phyloP scores from a whole-genome alignment of 2,797 vertebrate genomes.

The Prunella strophiata region DNA sequence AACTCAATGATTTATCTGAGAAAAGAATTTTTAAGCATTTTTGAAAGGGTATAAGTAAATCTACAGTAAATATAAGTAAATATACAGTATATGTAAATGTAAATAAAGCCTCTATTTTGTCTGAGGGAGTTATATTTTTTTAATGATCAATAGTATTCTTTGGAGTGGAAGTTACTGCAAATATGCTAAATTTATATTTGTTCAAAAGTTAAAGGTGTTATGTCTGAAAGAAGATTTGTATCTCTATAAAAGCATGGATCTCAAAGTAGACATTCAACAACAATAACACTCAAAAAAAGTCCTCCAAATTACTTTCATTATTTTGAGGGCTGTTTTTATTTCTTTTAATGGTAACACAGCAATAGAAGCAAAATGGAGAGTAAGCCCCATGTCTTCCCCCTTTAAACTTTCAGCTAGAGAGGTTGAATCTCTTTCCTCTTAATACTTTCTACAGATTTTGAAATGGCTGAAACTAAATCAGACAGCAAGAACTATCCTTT shows the following conservation, averaged over 20 bases:
- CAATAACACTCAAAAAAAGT: neutral
- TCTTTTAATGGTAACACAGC: neutral
- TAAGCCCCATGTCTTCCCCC: neutral
- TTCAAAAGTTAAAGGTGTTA: neutral
- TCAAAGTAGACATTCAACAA: neutral
- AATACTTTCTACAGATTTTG: neutral
- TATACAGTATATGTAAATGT: neutral
- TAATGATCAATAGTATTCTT: neutral
- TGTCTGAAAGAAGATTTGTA: neutral
- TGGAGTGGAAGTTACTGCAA: neutral
- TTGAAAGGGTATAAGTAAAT: neutral
- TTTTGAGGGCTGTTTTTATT: neutral
- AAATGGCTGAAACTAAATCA: slow-evolving; percentile 28
- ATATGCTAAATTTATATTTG: neutral
- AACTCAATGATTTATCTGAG: neutral
- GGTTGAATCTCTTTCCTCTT: neutral
- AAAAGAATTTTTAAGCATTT: neutral
- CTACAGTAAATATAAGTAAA: neutral
- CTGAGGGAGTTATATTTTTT: neutral
- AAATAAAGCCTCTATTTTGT: neutral
- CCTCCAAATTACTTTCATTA: neutral
- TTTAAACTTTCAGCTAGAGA: neutral
- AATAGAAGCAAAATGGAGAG: neutral
- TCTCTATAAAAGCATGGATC: neutral
- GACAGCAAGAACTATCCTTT: slow-evolving; percentile 7